A percentile compares a stretch with the other conserved stretches of the same genome.
These are phyloP conservation scores for Megaustenia siamemsis DNA, from an alignment of 2,888 invertebrate genomes.

Conservation along the genomic window DNA sequence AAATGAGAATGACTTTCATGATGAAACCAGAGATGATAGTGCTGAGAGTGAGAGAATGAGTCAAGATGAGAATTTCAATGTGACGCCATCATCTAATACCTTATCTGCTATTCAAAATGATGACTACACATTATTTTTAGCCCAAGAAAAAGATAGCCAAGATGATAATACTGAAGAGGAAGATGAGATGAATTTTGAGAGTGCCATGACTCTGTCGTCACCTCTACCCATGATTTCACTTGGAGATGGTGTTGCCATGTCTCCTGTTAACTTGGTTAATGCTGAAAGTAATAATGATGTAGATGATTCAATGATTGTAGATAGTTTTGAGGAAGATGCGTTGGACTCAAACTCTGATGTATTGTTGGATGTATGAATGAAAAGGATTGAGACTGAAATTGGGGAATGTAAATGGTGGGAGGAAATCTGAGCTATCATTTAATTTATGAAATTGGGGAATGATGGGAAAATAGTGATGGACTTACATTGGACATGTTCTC, in stretches of 20 bases:
- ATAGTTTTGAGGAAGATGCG: background rate
- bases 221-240: slow-evolving; percentile 52
- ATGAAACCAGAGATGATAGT: background rate
- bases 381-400: too few relatives aligned
- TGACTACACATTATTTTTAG: slow-evolving; percentile 37
- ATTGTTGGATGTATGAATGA: background rate
- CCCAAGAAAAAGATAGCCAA: slow-evolving; percentile 30
- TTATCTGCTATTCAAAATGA: background rate
- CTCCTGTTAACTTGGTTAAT: slow-evolving; percentile 16
- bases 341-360: background rate
- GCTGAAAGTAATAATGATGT: background rate
- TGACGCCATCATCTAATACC: background rate
- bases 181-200: slow-evolving; percentile 31
- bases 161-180: slow-evolving; percentile 46
- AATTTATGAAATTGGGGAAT: too few relatives aligned
- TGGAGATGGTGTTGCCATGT: slow-evolving; percentile 45
- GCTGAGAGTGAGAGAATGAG: background rate
- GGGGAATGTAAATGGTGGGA: too few relatives aligned
- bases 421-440: too few relatives aligned
- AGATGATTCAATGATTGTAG: background rate
- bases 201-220: slow-evolving; percentile 39
- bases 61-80: background rate
- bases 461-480: too few relatives aligned
- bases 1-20: background rate
- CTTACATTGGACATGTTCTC: too few relatives aligned